Conservation (phyloP, 53 echinoderm and acorn worm species). For the Actinopyga echinites region DNA sequence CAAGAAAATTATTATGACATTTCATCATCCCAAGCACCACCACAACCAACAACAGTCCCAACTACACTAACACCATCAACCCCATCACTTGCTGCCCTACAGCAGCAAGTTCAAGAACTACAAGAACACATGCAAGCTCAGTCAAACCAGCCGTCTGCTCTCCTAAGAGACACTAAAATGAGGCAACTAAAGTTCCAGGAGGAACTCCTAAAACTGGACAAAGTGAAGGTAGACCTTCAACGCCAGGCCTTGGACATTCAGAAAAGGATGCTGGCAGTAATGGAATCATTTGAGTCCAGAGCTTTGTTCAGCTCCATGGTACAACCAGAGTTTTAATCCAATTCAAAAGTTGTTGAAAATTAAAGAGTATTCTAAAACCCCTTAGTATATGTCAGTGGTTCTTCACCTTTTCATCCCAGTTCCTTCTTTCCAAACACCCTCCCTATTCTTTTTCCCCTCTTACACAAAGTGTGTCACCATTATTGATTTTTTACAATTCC, state of each 20-base stretch:
- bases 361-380: too few relatives aligned
- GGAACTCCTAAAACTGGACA: constrained; percentile 4
- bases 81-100: background rate
- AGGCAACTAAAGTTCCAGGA: constrained; percentile 12
- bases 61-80: background rate
- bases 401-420: too few relatives aligned
- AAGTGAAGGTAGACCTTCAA: constrained; percentile 5
- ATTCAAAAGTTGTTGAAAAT: background rate
- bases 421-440: too few relatives aligned
- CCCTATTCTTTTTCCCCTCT: too few relatives aligned
- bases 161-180: background rate
- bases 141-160: background rate
- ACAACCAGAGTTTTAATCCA: background rate
- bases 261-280: background rate
- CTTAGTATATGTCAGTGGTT: too few relatives aligned
- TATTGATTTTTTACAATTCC: too few relatives aligned
- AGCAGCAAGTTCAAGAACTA: constrained; percentile 17
- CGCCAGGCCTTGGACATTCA: background rate
- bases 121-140: background rate
- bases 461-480: too few relatives aligned
- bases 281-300: background rate
- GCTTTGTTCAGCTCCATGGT: background rate
- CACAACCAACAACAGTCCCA: too few relatives aligned
- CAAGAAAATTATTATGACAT: too few relatives aligned
- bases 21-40: too few relatives aligned